These are phyloP conservation scores for Selenia dentaria DNA, from an alignment of 2,888 invertebrate genomes.

Conservation along the genomic window DNA sequence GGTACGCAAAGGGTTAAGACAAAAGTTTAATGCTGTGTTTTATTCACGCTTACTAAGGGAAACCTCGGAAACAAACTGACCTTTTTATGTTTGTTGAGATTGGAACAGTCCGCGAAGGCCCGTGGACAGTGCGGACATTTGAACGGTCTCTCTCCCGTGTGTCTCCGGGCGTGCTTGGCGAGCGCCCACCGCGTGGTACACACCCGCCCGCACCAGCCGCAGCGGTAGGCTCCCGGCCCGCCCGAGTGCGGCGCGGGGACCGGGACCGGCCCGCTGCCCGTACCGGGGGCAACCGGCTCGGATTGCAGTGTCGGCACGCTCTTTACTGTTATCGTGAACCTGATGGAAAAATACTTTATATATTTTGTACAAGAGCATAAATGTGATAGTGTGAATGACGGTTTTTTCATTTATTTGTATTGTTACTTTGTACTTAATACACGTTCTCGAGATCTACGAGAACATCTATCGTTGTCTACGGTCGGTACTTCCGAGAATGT, in stretches of 20 bases:
- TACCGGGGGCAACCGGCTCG: background rate
- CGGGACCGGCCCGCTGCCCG: conserved; percentile 59
- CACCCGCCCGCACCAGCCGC: conserved; percentile 81
- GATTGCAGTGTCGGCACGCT: background rate
- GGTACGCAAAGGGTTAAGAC: no score
- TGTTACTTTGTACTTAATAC: no score
- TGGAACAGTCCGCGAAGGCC: conserved; percentile 91
- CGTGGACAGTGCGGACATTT: conserved; percentile 88
- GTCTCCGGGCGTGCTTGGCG: conserved; percentile 86
- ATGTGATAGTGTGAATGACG: no score
- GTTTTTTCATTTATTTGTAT: no score
- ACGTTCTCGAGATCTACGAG: no score
- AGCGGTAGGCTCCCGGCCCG: conserved; percentile 87
- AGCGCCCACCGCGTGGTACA: conserved; percentile 88
- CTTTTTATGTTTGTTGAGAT: conserved; percentile 88
- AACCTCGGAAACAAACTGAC: no score
- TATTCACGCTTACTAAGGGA: no score
- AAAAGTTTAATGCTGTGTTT: no score
- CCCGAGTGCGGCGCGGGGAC: conserved; percentile 87
- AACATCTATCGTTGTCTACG: no score
- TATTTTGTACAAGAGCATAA: no score
- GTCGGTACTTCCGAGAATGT: no score
- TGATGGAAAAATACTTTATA: background rate
- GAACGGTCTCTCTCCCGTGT: conserved; percentile 88
- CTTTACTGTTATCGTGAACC: background rate